phyloP scores from a whole-genome alignment of 2,113 vertebrate genomes.

The Myrmecophaga tridactyla region DNA sequence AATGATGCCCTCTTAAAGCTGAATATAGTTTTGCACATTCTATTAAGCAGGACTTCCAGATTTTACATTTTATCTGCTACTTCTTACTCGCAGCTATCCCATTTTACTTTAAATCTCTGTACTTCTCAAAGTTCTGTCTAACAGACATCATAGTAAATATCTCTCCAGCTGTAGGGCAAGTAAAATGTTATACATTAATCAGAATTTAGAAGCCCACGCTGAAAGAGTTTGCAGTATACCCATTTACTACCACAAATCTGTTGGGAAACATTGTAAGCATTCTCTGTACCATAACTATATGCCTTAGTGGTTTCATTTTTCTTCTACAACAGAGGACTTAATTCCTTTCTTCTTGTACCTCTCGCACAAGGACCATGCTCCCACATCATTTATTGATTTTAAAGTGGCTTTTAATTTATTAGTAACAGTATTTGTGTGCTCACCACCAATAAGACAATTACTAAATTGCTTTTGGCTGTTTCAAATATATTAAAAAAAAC shows the following conservation, averaged over 20 bases:
- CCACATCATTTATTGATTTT: background rate
- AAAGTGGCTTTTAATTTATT: background rate
- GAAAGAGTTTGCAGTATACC: background rate
- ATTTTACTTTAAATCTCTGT: conserved; percentile 12
- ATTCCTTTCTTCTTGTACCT: background rate
- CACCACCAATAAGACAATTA: background rate
- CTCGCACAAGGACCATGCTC: background rate
- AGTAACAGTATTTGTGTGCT: background rate
- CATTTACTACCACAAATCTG: background rate
- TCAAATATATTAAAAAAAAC: background rate
- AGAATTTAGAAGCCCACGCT: background rate
- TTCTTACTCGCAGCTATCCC: background rate
- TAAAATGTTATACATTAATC: conserved; percentile 19
- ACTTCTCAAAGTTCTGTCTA: background rate
- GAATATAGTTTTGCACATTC: background rate
- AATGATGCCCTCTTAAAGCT: background rate
- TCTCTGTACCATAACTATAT: background rate
- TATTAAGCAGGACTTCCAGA: background rate
- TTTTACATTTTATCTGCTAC: background rate
- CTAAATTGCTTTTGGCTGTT: background rate
- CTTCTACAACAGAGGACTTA: background rate
- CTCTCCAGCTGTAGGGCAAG: background rate
- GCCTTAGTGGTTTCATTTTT: background rate
- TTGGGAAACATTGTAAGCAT: background rate
- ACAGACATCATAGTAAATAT: background rate